Conservation (phyloP, 2,888 invertebrate genomes). For the Lasioglossum malachurum region DNA sequence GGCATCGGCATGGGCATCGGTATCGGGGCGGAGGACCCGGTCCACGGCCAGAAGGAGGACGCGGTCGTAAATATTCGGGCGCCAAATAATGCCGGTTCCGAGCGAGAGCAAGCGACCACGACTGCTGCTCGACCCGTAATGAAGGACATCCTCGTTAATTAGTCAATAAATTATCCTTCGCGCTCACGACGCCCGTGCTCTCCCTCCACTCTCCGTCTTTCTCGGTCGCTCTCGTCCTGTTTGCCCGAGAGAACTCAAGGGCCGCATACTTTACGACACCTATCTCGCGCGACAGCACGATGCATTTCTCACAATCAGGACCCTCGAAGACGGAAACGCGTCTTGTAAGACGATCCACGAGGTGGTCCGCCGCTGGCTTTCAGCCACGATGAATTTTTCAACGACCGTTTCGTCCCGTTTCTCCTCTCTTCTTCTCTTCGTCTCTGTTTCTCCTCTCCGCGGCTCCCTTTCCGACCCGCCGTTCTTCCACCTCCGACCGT, state of each 20-base stretch:
- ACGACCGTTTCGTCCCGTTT: slow-evolving; percentile 53
- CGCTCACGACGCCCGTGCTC: slow-evolving; percentile 76
- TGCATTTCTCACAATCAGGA: slow-evolving; percentile 76
- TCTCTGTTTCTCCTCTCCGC: background rate
- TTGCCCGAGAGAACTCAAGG: slow-evolving; percentile 68
- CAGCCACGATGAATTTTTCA: slow-evolving; percentile 67
- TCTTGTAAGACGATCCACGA: slow-evolving; percentile 72
- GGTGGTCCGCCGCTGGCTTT: slow-evolving; percentile 68
- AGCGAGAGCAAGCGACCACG: slow-evolving; percentile 76
- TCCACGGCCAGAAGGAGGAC: slow-evolving; percentile 70
- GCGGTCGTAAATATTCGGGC: slow-evolving; percentile 84
- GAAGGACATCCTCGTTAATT: slow-evolving; percentile 85
- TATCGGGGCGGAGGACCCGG: slow-evolving; percentile 69
- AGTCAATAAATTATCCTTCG: slow-evolving; percentile 84
- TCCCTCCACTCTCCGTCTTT: slow-evolving; percentile 52
- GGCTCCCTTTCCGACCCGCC: background rate
- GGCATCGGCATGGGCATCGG: slow-evolving; percentile 65
- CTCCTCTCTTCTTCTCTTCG: background rate
- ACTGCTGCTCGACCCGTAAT: slow-evolving; percentile 82
- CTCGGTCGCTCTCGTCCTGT: slow-evolving; percentile 50
- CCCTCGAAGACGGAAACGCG: slow-evolving; percentile 73
- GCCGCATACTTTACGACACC: slow-evolving; percentile 80
- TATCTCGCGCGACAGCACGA: slow-evolving; percentile 74
- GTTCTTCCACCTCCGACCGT: background rate
- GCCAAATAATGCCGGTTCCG: slow-evolving; percentile 82